These are phyloP conservation scores for Sus scrofa DNA, from an alignment of 2,113 vertebrate species.

Conservation along the genomic window DNA sequence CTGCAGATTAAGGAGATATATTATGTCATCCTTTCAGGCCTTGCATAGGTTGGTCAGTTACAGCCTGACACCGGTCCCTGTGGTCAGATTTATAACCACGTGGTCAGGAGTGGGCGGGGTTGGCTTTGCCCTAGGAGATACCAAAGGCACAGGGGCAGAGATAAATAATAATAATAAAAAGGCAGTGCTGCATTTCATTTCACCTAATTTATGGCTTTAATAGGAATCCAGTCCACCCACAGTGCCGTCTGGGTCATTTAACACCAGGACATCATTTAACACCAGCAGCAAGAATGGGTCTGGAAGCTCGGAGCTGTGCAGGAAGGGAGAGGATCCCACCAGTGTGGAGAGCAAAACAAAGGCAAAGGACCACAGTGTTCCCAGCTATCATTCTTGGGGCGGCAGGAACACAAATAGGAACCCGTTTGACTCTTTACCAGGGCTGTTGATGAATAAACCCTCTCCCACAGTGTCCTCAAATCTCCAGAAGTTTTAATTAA, in stretches of 20 bases:
- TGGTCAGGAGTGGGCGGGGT: neutral
- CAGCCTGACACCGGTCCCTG: fast-evolving
- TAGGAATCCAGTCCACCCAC: constrained; percentile 79
- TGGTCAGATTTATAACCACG: neutral
- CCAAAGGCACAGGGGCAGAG: neutral
- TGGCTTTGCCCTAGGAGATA: neutral
- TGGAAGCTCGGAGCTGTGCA: neutral
- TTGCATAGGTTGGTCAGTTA: neutral
- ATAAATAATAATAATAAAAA: constrained; percentile 8
- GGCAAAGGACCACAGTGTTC: neutral
- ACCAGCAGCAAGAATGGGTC: neutral
- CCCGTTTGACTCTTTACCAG: neutral
- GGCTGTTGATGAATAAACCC: constrained; percentile 46
- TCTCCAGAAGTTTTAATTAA: constrained; percentile 76
- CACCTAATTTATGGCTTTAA: constrained; percentile 76
- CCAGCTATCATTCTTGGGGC: neutral
- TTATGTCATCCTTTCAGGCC: neutral
- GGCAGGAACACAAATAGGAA: neutral
- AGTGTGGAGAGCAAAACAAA: neutral
- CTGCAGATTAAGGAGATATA: constrained; percentile 42
- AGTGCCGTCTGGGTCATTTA: constrained; percentile 69
- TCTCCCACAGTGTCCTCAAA: constrained; percentile 49
- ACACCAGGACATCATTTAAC: constrained; percentile 71
- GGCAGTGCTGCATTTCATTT: constrained; percentile 34
- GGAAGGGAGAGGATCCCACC: neutral